phyloP scores from a whole-genome alignment of 2,797 vertebrate genomes.

The Cossypha dichroa region DNA sequence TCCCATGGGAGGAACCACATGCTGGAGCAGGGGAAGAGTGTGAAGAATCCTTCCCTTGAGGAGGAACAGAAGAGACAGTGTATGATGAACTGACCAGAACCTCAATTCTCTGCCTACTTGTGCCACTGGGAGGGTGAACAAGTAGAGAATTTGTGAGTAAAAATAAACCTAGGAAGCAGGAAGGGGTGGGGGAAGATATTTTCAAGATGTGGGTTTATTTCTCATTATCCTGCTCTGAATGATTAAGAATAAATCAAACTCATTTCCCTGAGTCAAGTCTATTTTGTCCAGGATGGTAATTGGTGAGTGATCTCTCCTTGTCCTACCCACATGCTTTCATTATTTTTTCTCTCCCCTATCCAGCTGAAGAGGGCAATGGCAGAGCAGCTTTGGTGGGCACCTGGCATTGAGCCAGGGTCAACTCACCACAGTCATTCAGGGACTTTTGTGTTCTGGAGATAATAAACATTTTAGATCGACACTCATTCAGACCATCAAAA shows the following conservation, averaged over 20 bases:
- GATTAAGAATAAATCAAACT: background rate
- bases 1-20: background rate
- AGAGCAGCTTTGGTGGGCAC: background rate
- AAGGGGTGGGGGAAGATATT: rapidly evolving
- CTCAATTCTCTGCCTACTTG: too few species aligned
- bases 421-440: background rate
- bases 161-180: background rate
- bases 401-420: background rate
- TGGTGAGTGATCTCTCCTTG: background rate
- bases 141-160: background rate
- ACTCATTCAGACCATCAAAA: background rate
- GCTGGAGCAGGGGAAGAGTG: background rate
- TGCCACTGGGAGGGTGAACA: background rate
- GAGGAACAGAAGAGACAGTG: background rate
- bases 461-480: background rate
- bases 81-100: background rate
- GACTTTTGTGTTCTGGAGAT: background rate
- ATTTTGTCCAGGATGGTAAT: background rate
- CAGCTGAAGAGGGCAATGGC: background rate
- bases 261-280: background rate
- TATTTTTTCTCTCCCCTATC: background rate
- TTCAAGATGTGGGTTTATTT: background rate
- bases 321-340: background rate
- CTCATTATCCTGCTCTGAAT: background rate
- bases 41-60: background rate